A percentile compares a stretch with the other conserved stretches of the same genome.
Evolutionary conservation across 1,140 invertebrate species (phyloP).

Genomic region (Ips typographus): DNA sequence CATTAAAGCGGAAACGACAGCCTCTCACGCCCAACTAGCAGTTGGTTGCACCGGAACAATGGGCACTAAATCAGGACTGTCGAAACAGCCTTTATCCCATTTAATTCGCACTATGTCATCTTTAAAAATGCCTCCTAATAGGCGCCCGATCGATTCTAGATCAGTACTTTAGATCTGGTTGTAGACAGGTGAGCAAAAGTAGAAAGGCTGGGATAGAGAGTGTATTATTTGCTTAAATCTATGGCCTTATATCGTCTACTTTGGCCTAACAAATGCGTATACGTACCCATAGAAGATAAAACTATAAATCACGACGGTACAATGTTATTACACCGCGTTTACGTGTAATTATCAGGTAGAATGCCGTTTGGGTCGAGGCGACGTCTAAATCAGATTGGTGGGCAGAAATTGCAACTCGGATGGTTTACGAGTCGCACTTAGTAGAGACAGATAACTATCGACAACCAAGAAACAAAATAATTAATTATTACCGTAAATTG

Average conservation of each 20-base stretch:
- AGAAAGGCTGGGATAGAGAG: neutral
- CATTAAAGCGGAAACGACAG: slow-evolving; percentile 42
- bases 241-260: neutral
- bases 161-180: neutral
- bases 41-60: slow-evolving; percentile 45
- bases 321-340: slow-evolving; percentile 2
- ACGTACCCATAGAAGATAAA: neutral
- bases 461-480: too few relatives aligned
- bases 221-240: neutral
- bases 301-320: slow-evolving; percentile 9
- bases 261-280: neutral
- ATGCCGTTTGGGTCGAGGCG: neutral
- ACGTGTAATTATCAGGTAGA: slow-evolving; percentile 3
- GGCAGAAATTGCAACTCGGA: neutral
- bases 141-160: slow-evolving; percentile 1
- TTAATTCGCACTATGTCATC: slow-evolving; percentile 42
- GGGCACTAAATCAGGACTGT: slow-evolving; percentile 45
- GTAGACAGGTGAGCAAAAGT: too few relatives aligned
- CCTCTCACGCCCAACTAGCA: slow-evolving; percentile 41
- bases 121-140: slow-evolving; percentile 14
- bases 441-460: too few relatives aligned
- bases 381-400: neutral
- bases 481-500: too few relatives aligned
- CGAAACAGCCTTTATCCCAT: slow-evolving; percentile 32
- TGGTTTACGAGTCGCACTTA: too few relatives aligned